These are phyloP conservation scores for Ganaspis sp. DNA, from an alignment of 1,140 invertebrate genomes.

Conservation along the genomic window DNA sequence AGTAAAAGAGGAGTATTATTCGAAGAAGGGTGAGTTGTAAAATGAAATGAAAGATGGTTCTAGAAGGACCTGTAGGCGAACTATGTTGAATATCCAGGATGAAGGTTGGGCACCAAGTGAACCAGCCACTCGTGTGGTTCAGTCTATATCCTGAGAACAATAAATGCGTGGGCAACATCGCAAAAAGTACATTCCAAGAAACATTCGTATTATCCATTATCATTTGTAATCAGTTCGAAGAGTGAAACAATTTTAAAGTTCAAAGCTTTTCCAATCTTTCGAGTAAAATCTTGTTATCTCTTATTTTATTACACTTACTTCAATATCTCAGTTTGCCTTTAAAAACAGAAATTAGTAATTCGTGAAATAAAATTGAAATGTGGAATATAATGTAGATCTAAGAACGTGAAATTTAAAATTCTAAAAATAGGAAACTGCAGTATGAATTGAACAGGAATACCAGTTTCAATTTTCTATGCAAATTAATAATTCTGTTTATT, in stretches of 20 bases:
- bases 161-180: constrained; percentile 66
- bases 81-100: constrained; percentile 72
- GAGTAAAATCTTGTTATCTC: no score
- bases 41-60: constrained; percentile 40
- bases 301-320: no score
- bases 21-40: constrained; percentile 40
- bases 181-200: constrained; percentile 70
- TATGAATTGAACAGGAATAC: no score
- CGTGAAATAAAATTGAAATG: no score
- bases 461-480: no score
- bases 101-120: constrained; percentile 68
- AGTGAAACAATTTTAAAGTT: neutral
- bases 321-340: no score
- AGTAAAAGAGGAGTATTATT: constrained; percentile 41
- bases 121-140: constrained; percentile 54
- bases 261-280: no score
- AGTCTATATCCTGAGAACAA: constrained; percentile 72
- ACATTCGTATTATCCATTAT: constrained; percentile 44
- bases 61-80: constrained; percentile 71
- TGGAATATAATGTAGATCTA: no score
- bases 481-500: no score
- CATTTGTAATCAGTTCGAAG: constrained; percentile 35
- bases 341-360: no score
- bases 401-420: no score
- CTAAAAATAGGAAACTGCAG: no score